Evolutionary conservation across 1,140 invertebrate species (phyloP).

Genomic region (Leptonema lineaticorne): DNA sequence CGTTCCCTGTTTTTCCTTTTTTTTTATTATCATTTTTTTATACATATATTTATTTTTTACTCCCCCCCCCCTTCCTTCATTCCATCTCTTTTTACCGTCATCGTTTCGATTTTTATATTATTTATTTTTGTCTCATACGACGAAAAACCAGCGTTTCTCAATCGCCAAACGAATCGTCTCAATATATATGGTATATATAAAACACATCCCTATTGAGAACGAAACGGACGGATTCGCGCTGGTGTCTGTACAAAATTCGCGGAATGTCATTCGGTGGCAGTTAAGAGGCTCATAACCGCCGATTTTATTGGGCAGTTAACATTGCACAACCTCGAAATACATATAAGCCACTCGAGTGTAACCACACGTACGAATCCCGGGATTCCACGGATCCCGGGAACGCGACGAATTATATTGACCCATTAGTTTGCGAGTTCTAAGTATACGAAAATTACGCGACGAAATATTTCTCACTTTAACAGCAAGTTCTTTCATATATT

Average conservation of each 20-base stretch:
- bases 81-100: conserved; percentile 46
- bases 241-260: background rate
- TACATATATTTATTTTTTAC: no score
- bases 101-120: conserved; percentile 45
- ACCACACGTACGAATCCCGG: conserved; percentile 12
- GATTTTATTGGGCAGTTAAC: conserved; percentile 39
- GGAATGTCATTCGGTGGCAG: conserved; percentile 38
- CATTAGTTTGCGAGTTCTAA: no score
- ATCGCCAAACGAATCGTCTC: background rate
- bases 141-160: conserved; percentile 1
- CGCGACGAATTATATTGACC: conserved; percentile 17
- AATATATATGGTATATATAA: no score
- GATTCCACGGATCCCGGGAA: background rate
- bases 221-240: background rate
- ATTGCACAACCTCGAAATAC: conserved; percentile 24
- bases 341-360: conserved; percentile 30
- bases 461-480: no score
- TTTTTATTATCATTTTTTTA: no score
- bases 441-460: no score
- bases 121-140: background rate
- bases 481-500: no score
- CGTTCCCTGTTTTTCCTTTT: background rate
- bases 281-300: conserved; percentile 36
- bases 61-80: conserved; percentile 43
- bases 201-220: no score